Conservation (phyloP, 2,113 vertebrate genomes). For the Cryptomyrus ogoouensis region DNA sequence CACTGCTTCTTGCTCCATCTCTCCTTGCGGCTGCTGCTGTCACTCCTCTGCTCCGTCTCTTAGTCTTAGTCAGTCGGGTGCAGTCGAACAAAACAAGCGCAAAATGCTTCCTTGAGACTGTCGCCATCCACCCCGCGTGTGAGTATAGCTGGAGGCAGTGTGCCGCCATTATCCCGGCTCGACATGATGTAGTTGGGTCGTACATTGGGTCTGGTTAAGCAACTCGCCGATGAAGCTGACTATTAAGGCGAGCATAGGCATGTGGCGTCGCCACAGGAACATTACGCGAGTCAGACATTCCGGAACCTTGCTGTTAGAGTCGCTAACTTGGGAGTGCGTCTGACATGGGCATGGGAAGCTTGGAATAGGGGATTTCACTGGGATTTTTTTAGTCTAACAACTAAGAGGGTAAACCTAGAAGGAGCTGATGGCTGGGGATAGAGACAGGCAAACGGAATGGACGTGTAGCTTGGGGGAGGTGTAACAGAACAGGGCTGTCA, state of each 20-base stretch:
- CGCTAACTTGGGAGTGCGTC: not conserved
- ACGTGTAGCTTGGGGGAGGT: not conserved
- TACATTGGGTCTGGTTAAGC: not conserved
- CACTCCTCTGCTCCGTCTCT: not conserved
- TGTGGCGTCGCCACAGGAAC: not conserved
- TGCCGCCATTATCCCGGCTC: not conserved
- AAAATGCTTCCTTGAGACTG: not conserved
- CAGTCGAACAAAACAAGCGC: not conserved
- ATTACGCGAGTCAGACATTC: not conserved
- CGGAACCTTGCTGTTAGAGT: not conserved
- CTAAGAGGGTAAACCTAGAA: not conserved
- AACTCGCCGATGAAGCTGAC: not conserved
- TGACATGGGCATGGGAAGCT: not conserved
- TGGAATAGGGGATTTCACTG: not conserved
- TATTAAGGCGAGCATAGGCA: not conserved
- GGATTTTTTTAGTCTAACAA: not conserved
- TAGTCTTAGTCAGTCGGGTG: conserved; percentile 8
- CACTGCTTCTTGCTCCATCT: not conserved
- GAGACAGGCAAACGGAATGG: not conserved
- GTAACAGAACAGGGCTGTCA: not conserved
- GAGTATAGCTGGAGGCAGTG: not conserved
- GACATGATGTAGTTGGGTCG: not conserved
- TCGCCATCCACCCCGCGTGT: not conserved
- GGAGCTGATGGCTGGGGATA: not conserved
- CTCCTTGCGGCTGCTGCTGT: not conserved